phyloP scores from a whole-genome alignment of 1,140 invertebrate species.

The Camponotus floridanus region DNA sequence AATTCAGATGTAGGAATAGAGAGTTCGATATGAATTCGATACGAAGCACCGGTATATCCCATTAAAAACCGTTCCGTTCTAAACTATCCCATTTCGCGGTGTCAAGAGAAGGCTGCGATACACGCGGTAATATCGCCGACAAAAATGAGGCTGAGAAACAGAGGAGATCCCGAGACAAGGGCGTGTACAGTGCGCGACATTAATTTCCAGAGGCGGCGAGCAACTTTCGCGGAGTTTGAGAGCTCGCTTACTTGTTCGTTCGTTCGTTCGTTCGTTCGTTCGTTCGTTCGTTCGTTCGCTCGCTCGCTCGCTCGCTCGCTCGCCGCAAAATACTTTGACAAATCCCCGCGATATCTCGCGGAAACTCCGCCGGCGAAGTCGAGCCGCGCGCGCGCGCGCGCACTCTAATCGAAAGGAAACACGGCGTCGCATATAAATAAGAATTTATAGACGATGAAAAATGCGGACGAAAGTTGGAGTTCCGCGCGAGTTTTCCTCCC shows the following conservation, averaged over 20 bases:
- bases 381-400: slow-evolving; percentile 54
- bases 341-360: slow-evolving; percentile 74
- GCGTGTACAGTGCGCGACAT: slow-evolving; percentile 54
- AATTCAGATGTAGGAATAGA: slow-evolving; percentile 31
- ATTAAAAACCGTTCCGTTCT: not conserved
- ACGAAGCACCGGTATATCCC: not conserved
- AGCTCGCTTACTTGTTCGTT: slow-evolving; percentile 65
- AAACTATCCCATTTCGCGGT: not conserved
- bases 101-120: slow-evolving; percentile 21
- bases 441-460: slow-evolving; percentile 85
- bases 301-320: slow-evolving; percentile 66
- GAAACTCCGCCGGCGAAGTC: slow-evolving; percentile 71
- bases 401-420: slow-evolving; percentile 83
- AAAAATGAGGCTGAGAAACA: slow-evolving; percentile 38
- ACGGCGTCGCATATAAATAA: slow-evolving; percentile 85
- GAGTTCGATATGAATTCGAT: not conserved
- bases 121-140: slow-evolving; percentile 35
- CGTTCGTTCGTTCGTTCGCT: slow-evolving; percentile 56
- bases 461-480: slow-evolving; percentile 82
- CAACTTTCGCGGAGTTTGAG: slow-evolving; percentile 74
- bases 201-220: slow-evolving; percentile 72
- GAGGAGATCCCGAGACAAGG: slow-evolving; percentile 48
- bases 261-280: slow-evolving; percentile 62
- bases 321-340: slow-evolving; percentile 74
- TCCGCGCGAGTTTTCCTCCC: slow-evolving; percentile 80